These are phyloP conservation scores for Theocolax elegans DNA, from an alignment of 1,140 invertebrate genomes.

Conservation along the genomic window DNA sequence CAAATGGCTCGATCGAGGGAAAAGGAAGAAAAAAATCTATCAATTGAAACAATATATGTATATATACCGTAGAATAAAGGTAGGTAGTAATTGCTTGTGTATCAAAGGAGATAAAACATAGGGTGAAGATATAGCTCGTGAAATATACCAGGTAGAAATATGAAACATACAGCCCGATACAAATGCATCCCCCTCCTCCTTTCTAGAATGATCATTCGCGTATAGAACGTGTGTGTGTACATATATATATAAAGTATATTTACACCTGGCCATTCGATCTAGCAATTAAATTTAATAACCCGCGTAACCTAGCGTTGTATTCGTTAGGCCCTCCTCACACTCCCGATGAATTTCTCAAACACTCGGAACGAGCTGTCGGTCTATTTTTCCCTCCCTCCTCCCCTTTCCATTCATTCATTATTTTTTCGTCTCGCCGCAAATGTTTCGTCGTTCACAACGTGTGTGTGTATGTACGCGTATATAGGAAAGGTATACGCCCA, in stretches of 20 bases:
- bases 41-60: too few relatives aligned
- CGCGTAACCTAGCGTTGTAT: neutral
- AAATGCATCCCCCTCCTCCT: too few relatives aligned
- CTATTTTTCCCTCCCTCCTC: neutral
- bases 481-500: neutral
- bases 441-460: too few relatives aligned
- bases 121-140: too few relatives aligned
- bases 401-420: neutral
- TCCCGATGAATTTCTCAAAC: neutral
- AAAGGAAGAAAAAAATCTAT: too few relatives aligned
- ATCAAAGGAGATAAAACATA: too few relatives aligned
- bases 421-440: neutral
- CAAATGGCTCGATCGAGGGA: too few relatives aligned
- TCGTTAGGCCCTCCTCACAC: neutral
- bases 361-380: neutral
- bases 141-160: too few relatives aligned
- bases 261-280: neutral
- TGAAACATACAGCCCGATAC: too few relatives aligned
- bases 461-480: too few relatives aligned
- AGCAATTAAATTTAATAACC: slow-evolving; percentile 26
- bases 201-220: neutral
- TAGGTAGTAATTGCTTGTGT: too few relatives aligned
- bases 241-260: neutral
- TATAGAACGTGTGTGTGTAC: neutral
- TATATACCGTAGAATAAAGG: too few relatives aligned